phyloP scores from a whole-genome alignment of 2,797 vertebrate species.

The Lacerta bilineata region DNA sequence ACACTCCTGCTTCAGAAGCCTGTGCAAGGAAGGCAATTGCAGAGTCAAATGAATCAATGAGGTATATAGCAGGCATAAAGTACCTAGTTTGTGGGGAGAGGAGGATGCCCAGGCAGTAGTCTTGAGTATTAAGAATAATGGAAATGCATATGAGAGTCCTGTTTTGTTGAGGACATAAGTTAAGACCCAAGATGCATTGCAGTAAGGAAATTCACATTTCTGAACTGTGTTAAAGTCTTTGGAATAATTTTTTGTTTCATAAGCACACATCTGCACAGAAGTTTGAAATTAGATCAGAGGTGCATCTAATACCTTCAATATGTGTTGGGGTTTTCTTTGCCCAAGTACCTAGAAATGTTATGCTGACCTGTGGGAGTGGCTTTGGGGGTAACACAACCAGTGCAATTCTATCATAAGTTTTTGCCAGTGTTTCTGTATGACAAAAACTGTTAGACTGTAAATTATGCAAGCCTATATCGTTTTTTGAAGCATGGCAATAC shows the following conservation, averaged over 20 bases:
- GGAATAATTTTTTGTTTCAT: constrained; percentile 6
- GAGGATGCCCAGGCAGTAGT: too few species aligned
- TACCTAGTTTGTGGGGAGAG: background rate
- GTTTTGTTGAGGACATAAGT: background rate
- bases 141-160: background rate
- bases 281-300: background rate
- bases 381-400: background rate
- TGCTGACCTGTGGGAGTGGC: background rate
- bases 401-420: background rate
- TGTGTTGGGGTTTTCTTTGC: background rate
- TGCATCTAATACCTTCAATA: background rate
- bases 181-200: background rate
- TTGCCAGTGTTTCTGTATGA: background rate
- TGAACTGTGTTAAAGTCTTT: background rate
- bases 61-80: background rate
- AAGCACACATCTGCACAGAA: background rate
- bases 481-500: background rate
- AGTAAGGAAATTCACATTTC: background rate
- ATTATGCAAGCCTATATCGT: background rate
- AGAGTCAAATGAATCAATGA: background rate
- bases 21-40: background rate
- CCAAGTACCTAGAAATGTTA: background rate
- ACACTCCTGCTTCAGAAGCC: background rate
- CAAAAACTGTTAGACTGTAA: background rate
- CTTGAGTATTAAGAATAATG: background rate